Evolutionary conservation across 2,888 invertebrate species (phyloP).

Genomic region (Panopea generosa): DNA sequence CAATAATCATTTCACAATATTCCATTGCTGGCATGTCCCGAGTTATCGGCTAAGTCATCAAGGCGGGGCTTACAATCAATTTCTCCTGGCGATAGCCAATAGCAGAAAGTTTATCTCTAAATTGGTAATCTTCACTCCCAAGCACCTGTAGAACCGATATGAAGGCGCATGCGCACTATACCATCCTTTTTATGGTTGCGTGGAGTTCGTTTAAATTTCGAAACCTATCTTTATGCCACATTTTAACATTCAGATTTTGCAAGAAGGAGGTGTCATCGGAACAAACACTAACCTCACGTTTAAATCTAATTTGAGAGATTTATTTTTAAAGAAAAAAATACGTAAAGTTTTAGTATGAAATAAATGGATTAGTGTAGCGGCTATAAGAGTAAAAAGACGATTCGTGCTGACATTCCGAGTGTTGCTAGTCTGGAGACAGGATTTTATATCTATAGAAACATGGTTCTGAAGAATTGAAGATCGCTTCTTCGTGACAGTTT

Average conservation of each 20-base stretch:
- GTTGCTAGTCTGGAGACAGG: constrained; percentile 4
- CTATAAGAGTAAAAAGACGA: too few relatives aligned
- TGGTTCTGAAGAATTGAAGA: constrained; percentile 16
- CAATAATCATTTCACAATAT: too few relatives aligned
- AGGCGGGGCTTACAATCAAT: not conserved
- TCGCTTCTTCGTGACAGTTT: constrained; percentile 20
- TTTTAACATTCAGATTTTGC: constrained; percentile 22
- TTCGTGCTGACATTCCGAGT: too few relatives aligned
- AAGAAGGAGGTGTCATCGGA: not conserved
- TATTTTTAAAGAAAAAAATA: too few relatives aligned
- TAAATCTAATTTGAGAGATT: too few relatives aligned
- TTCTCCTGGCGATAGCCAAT: constrained; percentile 6
- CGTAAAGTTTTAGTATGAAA: too few relatives aligned
- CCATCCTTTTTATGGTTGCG: constrained; percentile 8
- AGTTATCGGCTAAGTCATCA: not conserved
- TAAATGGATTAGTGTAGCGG: too few relatives aligned
- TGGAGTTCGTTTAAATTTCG: constrained; percentile 25
- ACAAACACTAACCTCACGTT: not conserved
- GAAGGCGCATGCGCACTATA: constrained; percentile 22
- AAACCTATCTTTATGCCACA: constrained; percentile 12
- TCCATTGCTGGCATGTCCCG: too few relatives aligned
- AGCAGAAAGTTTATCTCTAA: not conserved
- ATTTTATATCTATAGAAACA: constrained; percentile 9
- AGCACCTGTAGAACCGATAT: constrained; percentile 19
- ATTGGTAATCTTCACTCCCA: constrained; percentile 5